A percentile compares a stretch with the other conserved stretches of the same genome.
These are phyloP conservation scores for Eurystomus glaucurus DNA, from an alignment of 2,797 vertebrate genomes.

Conservation along the genomic window DNA sequence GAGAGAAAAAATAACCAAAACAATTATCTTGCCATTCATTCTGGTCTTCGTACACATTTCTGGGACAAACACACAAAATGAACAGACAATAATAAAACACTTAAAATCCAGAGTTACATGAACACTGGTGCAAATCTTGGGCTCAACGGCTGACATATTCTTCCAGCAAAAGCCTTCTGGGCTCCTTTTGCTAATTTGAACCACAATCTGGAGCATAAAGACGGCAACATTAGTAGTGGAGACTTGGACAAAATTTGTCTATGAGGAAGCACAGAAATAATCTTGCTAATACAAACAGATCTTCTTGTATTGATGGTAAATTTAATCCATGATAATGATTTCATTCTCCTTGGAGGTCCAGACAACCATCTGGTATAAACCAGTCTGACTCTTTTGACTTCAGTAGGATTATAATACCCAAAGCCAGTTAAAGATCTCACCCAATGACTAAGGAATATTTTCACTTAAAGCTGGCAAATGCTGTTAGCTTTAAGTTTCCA, in stretches of 20 bases:
- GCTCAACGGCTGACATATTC: background rate
- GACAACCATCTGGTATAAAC: slow-evolving; percentile 40
- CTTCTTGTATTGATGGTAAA: background rate
- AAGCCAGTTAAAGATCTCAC: slow-evolving; percentile 1
- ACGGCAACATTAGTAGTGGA: background rate
- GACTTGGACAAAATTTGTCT: background rate
- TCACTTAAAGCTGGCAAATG: slow-evolving; percentile 21
- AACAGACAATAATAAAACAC: background rate
- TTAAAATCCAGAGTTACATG: background rate
- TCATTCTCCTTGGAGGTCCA: background rate
- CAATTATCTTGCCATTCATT: background rate
- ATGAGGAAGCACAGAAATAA: background rate
- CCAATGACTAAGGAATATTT: background rate
- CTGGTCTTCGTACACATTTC: background rate
- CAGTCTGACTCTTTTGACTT: slow-evolving; percentile 3
- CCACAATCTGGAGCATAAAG: background rate
- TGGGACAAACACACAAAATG: background rate
- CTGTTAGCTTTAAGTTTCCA: slow-evolving; percentile 4
- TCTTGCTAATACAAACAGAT: background rate
- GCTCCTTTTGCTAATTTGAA: background rate
- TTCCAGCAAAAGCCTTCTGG: background rate
- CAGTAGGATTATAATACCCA: background rate
- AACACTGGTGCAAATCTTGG: background rate
- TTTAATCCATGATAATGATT: slow-evolving; percentile 8
- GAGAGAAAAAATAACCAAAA: background rate